phyloP scores from a whole-genome alignment of 2,113 vertebrate genomes.

The Tapirus terrestris region DNA sequence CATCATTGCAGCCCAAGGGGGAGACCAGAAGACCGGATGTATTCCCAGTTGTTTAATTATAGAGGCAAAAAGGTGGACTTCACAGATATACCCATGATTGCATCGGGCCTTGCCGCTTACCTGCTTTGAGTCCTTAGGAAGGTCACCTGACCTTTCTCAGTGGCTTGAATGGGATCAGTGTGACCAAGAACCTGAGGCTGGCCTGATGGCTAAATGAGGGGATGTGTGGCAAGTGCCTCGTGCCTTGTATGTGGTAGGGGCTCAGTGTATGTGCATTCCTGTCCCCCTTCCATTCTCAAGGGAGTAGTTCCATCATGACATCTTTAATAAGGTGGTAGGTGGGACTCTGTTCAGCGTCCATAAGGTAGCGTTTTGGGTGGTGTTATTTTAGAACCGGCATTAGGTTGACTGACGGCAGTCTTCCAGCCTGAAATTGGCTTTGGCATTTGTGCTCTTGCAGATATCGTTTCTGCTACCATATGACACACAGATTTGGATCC shows the following conservation, averaged over 20 bases:
- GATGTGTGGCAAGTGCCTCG: neutral
- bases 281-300: neutral
- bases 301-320: neutral
- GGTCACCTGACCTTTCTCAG: neutral
- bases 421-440: constrained; percentile 68
- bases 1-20: neutral
- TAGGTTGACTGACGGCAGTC: constrained; percentile 59
- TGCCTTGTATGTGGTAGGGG: neutral
- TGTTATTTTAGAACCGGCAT: constrained; percentile 40
- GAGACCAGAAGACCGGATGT: neutral
- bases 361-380: constrained; percentile 37
- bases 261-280: neutral
- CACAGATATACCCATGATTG: neutral
- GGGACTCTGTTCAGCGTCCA: neutral
- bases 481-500: constrained; percentile 68
- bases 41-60: neutral
- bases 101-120: neutral
- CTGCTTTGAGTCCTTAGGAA: neutral
- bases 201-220: neutral
- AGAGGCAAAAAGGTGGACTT: neutral
- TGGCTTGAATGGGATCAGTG: neutral
- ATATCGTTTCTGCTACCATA: constrained; percentile 56
- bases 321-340: constrained; percentile 28
- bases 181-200: neutral
- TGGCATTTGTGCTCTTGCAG: constrained; percentile 69